These are phyloP conservation scores for crab-eating macaque (Macaca fascicularis) DNA, from an alignment of 2,113 vertebrate genomes.

Conservation along the genomic window T2T-MFA8v1.1 NC_088375.1:187484501-187485000, in stretches of 20 bases:
- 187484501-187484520: neutral
- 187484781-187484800: too few species aligned
- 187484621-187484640: neutral
- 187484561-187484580: neutral
- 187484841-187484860: too few species aligned
- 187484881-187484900: too few species aligned
- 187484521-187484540: neutral
- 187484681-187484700: neutral
- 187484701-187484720: slow-evolving; percentile 19
- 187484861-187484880: too few species aligned
- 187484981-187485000: too few species aligned
- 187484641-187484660: neutral
- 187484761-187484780: too few species aligned
- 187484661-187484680: neutral
- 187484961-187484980: too few species aligned
- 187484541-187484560: neutral
- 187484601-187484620: neutral
- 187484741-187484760: neutral
- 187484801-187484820: too few species aligned
- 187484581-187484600: neutral
- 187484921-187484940: too few species aligned
- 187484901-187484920: too few species aligned
- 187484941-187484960: too few species aligned
- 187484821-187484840: too few species aligned
- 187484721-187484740: neutral